Evolutionary conservation across 2,888 invertebrate genomes (phyloP).

Genomic region (Loripinus fragilis): DNA sequence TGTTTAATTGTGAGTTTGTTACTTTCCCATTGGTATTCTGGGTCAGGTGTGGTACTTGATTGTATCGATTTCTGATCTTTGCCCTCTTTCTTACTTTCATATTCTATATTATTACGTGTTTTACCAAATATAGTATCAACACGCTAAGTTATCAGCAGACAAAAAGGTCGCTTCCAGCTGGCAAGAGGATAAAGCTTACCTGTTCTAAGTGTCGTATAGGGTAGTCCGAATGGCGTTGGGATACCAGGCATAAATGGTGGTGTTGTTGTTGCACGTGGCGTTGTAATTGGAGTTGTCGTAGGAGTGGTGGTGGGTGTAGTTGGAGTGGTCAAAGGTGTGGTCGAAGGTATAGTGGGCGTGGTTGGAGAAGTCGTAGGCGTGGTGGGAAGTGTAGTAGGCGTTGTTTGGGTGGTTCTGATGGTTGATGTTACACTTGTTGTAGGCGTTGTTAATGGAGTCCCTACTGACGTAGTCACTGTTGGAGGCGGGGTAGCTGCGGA

Average conservation of each 20-base stretch:
- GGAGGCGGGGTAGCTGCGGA: not conserved
- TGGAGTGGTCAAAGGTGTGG: not conserved
- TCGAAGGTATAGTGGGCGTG: not conserved
- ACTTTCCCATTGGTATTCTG: no score
- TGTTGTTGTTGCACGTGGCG: not conserved
- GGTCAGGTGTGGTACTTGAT: no score
- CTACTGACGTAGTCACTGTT: slow-evolving; percentile 7
- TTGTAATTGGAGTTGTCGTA: not conserved
- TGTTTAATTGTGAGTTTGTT: no score
- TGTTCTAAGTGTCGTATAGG: no score
- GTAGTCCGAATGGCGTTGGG: slow-evolving; percentile 36
- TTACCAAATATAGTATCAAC: no score
- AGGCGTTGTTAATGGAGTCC: not conserved
- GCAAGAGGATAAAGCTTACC: no score
- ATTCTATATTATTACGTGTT: no score
- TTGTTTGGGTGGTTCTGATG: not conserved
- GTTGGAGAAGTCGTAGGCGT: not conserved
- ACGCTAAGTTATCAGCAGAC: no score
- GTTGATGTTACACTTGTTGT: not conserved
- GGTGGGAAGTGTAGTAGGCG: not conserved
- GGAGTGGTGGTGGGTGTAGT: not conserved
- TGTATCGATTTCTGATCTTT: no score
- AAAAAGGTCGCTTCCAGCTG: no score
- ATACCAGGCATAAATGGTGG: slow-evolving; percentile 45
- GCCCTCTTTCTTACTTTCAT: no score